Conservation (phyloP, 2,113 vertebrate genomes). For the Austrofundulus limnaeus region DNA sequence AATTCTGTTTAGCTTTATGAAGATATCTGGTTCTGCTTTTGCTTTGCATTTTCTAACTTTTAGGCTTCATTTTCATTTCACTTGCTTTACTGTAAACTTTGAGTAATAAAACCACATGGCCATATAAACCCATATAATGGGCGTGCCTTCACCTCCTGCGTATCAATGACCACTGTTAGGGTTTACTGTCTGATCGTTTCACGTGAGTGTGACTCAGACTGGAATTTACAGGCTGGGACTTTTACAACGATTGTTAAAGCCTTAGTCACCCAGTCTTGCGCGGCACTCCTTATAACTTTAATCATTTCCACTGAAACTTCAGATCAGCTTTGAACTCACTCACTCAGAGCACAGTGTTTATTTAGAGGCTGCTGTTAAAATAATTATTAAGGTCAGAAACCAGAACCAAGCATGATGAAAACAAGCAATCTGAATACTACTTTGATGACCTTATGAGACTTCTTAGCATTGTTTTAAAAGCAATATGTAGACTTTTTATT, state of each 20-base stretch:
- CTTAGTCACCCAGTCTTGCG: conserved; percentile 53
- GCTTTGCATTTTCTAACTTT: background rate
- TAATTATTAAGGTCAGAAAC: conserved; percentile 8
- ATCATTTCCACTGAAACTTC: conserved; percentile 26
- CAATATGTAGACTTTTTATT: background rate
- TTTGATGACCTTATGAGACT: background rate
- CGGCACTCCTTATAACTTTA: conserved; percentile 49
- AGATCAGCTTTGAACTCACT: conserved; percentile 30
- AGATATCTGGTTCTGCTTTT: background rate
- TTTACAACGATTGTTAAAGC: conserved; percentile 50
- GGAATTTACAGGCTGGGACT: conserved; percentile 58
- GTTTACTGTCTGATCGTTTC: conserved; percentile 31
- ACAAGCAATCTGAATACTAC: background rate
- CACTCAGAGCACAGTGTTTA: conserved; percentile 12
- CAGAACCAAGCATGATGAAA: background rate
- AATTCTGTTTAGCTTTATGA: background rate
- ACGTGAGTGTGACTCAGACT: conserved; percentile 49
- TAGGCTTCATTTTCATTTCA: too few species aligned
- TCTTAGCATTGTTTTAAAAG: background rate
- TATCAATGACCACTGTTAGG: conserved; percentile 19
- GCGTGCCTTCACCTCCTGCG: background rate
- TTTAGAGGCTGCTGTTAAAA: conserved; percentile 30
- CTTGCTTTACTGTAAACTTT: too few species aligned
- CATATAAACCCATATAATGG: background rate
- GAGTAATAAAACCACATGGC: too few species aligned